These are phyloP conservation scores for Dicrurus megarhynchus DNA, from an alignment of 2,113 vertebrate species.

Conservation along the genomic window DNA sequence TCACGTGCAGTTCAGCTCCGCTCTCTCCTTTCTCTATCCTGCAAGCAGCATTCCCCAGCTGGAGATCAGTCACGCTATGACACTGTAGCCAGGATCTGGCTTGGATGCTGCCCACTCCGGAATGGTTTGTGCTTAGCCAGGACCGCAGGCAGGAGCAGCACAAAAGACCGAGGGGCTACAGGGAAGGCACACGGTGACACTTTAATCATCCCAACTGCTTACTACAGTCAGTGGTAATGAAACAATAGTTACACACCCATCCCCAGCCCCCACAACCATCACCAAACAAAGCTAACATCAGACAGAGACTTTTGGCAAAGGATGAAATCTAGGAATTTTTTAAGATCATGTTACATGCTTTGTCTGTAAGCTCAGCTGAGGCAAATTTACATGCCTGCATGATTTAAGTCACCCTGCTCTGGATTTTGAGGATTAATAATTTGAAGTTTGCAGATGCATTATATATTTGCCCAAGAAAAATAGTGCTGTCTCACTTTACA, in stretches of 20 bases:
- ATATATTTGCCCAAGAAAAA: background rate
- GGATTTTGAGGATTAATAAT: background rate
- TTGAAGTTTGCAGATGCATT: background rate
- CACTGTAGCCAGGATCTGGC: background rate
- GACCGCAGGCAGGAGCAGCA: background rate
- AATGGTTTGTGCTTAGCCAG: background rate
- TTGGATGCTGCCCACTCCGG: background rate
- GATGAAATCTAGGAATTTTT: background rate
- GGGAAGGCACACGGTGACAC: background rate
- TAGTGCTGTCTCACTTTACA: background rate
- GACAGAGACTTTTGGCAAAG: background rate
- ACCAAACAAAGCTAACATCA: background rate
- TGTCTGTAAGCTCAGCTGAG: background rate
- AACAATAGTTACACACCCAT: background rate
- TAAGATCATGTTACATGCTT: background rate
- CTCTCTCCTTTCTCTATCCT: background rate
- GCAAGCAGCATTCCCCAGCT: background rate
- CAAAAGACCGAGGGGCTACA: rapidly evolving
- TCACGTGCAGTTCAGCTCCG: rapidly evolving
- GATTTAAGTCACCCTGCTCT: background rate
- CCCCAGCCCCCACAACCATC: background rate
- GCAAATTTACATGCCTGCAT: background rate
- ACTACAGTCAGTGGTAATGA: background rate
- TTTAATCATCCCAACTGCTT: background rate
- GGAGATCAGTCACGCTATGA: background rate